Evolutionary conservation across 2,888 invertebrate species (phyloP).

Genomic region (Margaritifera margaritifera): DNA sequence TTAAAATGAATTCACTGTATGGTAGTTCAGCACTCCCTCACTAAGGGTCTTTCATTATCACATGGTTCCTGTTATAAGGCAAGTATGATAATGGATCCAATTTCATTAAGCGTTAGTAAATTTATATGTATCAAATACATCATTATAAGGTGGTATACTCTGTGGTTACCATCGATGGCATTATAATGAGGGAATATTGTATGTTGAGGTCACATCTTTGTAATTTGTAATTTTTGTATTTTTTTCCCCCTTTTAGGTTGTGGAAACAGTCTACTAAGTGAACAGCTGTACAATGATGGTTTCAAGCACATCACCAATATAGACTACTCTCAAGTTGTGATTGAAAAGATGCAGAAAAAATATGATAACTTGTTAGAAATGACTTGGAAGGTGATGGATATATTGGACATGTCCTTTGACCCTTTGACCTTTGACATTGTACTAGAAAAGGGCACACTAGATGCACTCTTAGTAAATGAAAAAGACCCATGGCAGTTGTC

Average conservation of each 20-base stretch:
- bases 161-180: too few species aligned
- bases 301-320: constrained; percentile 72
- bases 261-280: constrained; percentile 73
- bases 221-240: background rate
- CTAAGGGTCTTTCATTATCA: too few species aligned
- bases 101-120: too few species aligned
- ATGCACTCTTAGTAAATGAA: constrained; percentile 73
- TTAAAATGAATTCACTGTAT: too few species aligned
- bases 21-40: too few species aligned
- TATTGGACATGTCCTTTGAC: constrained; percentile 64
- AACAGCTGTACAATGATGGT: constrained; percentile 72
- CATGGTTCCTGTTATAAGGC: too few species aligned
- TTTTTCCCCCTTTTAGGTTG: constrained; percentile 68
- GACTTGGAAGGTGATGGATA: constrained; percentile 74
- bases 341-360: constrained; percentile 67
- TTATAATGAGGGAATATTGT: too few species aligned
- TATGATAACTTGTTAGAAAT: constrained; percentile 62
- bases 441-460: constrained; percentile 74
- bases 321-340: constrained; percentile 73
- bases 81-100: too few species aligned
- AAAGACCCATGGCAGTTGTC: constrained; percentile 70
- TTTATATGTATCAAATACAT: too few species aligned
- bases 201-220: background rate
- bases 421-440: constrained; percentile 72
- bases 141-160: too few species aligned